Base-by-base conservation (phyloP, 2,888 invertebrate species). In the Clusia tigrina region DNA sequence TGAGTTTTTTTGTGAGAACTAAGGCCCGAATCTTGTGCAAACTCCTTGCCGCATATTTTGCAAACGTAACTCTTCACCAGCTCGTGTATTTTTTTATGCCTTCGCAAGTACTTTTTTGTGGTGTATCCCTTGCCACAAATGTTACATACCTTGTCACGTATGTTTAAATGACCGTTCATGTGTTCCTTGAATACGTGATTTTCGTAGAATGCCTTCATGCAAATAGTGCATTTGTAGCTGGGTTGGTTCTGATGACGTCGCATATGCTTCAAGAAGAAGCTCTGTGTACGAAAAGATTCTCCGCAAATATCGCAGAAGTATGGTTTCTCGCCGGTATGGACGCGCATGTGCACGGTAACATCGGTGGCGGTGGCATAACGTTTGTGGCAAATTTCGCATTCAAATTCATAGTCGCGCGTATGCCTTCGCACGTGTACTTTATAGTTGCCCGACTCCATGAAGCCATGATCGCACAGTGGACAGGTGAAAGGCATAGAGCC, bases 261-360 rank as follows among this genome's bases (percentile, higher is more conserved):
- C 72, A 79, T 74, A 54, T 79, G 80, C 23, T 78, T 74, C 57
- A 78, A 74, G 20, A 68, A 70, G 26, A 67, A 66, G n/a, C 67
- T 68, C 53, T 67, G 67, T 2, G 80, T 79, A 12, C 74, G 78
- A 38, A 78, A 79, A 10, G 76, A 76, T 59, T 80, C 78, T 1
- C 79, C 79, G 53, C 79, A 80, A n/a, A 79, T 71, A 9, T 80
- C 80, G 48, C 78, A 79, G 2, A 79, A 74, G 60, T 74, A 80
- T n/a, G 80, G 81, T 32, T 79, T 81, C 10, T 74, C 81, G 17
- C 77, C 79, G 6, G 81, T 80, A 51, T 80, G 79, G 15, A 74
- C 73, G 23, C 79, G 80, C 65, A 77, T 68, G 58, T 80, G 79
- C 0, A 66, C 60, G 46, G 68, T 75, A 2, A 81, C 57, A 57